Evolutionary conservation across 1,140 invertebrate genomes (phyloP).

Genomic region (Agraylea sexmaculata): DNA sequence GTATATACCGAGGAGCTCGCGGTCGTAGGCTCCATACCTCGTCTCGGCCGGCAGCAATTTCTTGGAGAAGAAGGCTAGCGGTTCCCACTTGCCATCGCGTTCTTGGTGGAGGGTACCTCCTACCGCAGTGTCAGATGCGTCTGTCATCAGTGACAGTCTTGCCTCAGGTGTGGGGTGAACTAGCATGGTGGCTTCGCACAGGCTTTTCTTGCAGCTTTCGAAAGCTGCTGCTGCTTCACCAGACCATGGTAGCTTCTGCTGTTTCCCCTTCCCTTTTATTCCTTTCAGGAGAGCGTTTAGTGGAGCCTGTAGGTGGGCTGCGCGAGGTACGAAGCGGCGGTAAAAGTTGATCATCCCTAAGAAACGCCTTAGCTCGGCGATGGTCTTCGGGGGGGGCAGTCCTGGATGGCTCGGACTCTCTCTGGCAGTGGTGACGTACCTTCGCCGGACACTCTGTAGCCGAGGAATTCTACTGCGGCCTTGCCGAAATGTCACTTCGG

Average conservation of each 20-base stretch:
- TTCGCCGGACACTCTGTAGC: conserved; percentile 21
- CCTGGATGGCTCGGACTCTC: conserved; percentile 21
- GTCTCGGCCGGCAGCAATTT: conserved; percentile 20
- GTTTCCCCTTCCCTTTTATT: conserved; percentile 17
- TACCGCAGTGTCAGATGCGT: conserved; percentile 27
- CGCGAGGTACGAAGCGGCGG: conserved; percentile 22
- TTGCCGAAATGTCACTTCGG: conserved; percentile 23
- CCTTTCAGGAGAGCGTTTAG: background rate
- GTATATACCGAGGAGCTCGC: conserved; percentile 37
- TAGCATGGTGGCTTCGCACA: conserved; percentile 6
- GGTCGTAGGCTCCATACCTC: conserved; percentile 26
- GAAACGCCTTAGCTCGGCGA: conserved; percentile 27
- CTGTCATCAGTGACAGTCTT: conserved; percentile 27
- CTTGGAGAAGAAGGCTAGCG: conserved; percentile 23
- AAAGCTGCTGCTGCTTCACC: background rate
- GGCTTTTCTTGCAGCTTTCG: background rate
- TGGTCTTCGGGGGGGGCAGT: conserved; percentile 24
- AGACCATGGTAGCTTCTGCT: conserved; percentile 16
- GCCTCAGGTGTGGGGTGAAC: conserved; percentile 24
- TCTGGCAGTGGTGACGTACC: conserved; percentile 24
- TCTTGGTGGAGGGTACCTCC: conserved; percentile 25
- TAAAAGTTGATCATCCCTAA: conserved; percentile 34
- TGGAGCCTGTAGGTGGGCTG: conserved; percentile 20
- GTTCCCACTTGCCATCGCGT: conserved; percentile 16
- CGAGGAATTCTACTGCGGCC: conserved; percentile 20